These are phyloP conservation scores for Hirudo medicinalis DNA, from an alignment of 1,140 invertebrate genomes.

Conservation along the genomic window DNA sequence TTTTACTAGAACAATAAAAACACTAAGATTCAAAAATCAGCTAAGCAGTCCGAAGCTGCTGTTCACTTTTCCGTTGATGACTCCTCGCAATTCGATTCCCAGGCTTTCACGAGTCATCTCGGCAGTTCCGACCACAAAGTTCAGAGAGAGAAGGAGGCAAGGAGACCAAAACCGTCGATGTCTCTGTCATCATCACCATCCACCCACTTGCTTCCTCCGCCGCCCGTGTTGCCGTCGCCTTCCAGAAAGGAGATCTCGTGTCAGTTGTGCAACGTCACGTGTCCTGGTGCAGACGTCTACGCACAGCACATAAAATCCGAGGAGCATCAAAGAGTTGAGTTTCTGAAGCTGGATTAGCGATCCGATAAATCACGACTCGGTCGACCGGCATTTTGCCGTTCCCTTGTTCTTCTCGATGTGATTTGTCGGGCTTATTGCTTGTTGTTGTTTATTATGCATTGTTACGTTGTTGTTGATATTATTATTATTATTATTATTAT, in stretches of 20 bases:
- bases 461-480: too few relatives aligned
- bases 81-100: neutral
- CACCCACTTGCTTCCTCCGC: neutral
- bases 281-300: neutral
- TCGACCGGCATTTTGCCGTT: too few relatives aligned
- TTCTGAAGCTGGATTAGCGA: too few relatives aligned
- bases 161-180: neutral
- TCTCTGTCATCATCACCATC: neutral
- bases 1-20: too few relatives aligned
- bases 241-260: neutral
- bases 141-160: neutral
- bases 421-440: too few relatives aligned
- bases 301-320: conserved; percentile 6
- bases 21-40: too few relatives aligned
- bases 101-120: conserved; percentile 3
- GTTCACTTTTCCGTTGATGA: neutral
- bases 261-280: neutral
- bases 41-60: too few relatives aligned
- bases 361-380: too few relatives aligned
- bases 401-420: too few relatives aligned
- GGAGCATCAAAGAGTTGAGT: neutral
- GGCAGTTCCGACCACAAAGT: neutral
- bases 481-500: too few relatives aligned
- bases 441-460: too few relatives aligned
- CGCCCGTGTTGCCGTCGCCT: neutral